Evolutionary conservation across 2,113 vertebrate species (phyloP).

Genomic region (Progne subis): DNA sequence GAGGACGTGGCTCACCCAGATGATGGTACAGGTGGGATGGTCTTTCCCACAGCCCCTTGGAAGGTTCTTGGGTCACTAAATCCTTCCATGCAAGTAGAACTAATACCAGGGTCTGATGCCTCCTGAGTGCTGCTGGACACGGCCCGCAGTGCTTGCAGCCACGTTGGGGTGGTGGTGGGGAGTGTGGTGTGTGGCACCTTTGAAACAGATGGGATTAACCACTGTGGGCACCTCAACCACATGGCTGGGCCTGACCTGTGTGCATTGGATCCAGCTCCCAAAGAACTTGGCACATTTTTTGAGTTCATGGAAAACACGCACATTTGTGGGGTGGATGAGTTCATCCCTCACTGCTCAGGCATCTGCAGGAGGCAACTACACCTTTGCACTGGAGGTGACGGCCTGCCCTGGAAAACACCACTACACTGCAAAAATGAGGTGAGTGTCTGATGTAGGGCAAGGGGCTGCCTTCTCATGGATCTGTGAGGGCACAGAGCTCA

Average conservation of each 20-base stretch:
- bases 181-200: background rate
- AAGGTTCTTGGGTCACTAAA: background rate
- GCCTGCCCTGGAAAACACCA: background rate
- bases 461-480: background rate
- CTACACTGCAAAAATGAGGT: background rate
- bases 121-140: background rate
- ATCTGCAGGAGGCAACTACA: background rate
- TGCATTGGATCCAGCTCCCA: background rate
- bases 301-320: background rate
- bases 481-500: background rate
- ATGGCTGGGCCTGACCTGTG: background rate
- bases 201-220: background rate
- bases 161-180: no score
- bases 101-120: background rate
- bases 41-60: background rate
- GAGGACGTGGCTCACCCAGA: rapidly evolving
- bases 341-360: background rate
- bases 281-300: background rate
- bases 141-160: rapidly evolving
- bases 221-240: background rate
- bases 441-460: background rate
- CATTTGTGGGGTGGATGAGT: background rate
- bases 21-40: background rate
- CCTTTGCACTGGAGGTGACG: background rate
- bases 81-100: background rate